phyloP scores from a whole-genome alignment of 2,797 vertebrate species.

The Hapalemur alaotrensis region DNA sequence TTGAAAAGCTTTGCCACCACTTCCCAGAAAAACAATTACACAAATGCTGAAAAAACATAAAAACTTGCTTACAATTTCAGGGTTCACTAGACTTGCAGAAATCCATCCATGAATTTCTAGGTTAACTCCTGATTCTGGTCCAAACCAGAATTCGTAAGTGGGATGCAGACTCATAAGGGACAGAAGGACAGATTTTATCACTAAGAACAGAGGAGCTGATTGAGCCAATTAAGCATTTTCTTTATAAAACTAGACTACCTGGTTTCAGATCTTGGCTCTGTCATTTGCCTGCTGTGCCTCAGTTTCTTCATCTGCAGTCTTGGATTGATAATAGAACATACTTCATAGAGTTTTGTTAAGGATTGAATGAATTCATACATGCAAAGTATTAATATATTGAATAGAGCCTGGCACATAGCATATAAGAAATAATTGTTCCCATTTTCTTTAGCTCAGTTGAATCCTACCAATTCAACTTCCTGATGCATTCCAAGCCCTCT shows the following conservation, averaged over 20 bases:
- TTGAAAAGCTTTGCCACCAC: neutral
- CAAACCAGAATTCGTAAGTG: conserved; percentile 29
- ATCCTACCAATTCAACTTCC: neutral
- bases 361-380: neutral
- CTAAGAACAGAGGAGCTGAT: conserved; percentile 43
- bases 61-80: conserved; percentile 15
- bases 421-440: neutral
- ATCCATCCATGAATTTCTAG: neutral
- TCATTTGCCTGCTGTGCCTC: neutral
- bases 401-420: neutral
- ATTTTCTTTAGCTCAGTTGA: neutral
- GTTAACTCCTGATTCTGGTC: neutral
- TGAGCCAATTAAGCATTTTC: conserved; percentile 28
- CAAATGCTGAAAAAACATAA: neutral
- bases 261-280: neutral
- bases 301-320: neutral
- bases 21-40: neutral
- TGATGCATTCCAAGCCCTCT: neutral
- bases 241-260: conserved; percentile 14
- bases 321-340: neutral
- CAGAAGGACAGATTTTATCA: neutral
- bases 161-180: neutral
- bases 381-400: neutral
- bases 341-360: neutral
- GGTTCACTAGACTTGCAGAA: neutral